phyloP scores from a whole-genome alignment of 1,140 invertebrate species.

The Drosophila asahinai region DNA sequence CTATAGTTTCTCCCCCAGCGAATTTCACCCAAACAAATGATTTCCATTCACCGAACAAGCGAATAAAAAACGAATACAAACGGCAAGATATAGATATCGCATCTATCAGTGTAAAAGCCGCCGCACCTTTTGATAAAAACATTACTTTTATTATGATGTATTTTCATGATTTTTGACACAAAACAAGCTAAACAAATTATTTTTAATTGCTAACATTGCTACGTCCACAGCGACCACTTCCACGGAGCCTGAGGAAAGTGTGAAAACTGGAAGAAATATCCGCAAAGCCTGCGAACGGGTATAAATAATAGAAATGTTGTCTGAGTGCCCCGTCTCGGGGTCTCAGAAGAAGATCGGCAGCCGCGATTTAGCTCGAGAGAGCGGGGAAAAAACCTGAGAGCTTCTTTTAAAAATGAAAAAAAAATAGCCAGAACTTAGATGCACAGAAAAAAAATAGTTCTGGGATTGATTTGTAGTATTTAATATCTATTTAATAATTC shows the following conservation, averaged over 20 bases:
- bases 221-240: constrained; percentile 19
- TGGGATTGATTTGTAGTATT: neutral
- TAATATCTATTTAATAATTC: neutral
- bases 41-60: constrained; percentile 33
- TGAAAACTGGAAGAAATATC: constrained; percentile 72
- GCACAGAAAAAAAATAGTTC: neutral
- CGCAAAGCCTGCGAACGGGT: constrained; percentile 40
- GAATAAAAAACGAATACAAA: constrained; percentile 26
- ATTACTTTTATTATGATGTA: constrained; percentile 72
- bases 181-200: constrained; percentile 80
- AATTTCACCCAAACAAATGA: constrained; percentile 37
- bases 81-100: constrained; percentile 29
- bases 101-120: constrained; percentile 31
- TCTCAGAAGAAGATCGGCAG: constrained; percentile 51
- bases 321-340: constrained; percentile 25
- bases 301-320: constrained; percentile 81
- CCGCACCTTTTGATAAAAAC: constrained; percentile 57
- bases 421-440: constrained; percentile 67
- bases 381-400: constrained; percentile 32
- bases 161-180: constrained; percentile 75
- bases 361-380: constrained; percentile 37
- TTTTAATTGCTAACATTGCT: constrained; percentile 78
- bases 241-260: constrained; percentile 66
- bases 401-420: constrained; percentile 61
- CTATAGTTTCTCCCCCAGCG: constrained; percentile 22